Evolutionary conservation across 2,113 vertebrate genomes (phyloP), one percentile per base, ranked within the genome.

Genomic region (Protomyctophum bolini): DNA sequence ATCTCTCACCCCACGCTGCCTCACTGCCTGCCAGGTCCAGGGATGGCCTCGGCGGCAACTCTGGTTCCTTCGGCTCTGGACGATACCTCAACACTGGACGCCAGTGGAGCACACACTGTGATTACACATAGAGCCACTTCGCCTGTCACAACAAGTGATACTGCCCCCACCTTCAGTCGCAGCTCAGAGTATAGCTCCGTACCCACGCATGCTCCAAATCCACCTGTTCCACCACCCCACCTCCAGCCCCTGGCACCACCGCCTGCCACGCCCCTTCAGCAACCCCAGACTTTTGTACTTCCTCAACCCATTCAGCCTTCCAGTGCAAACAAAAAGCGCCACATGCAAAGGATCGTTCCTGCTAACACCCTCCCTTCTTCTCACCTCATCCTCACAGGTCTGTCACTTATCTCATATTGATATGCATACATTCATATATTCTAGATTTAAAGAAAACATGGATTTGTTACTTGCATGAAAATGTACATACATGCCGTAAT

Each of bases 91-190:
- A 56, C 64, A 1, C 50, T 88, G 75, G 79, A 80, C 48, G 93
- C 91, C n/a, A 79, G 88, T 0, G 84, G 87, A 0, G 54, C 81
- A 0, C 46, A 72, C 4, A 85, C 93, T 0, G 94, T 95, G 69
- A 95, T 93, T 71, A 96, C 95, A 4, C 95, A 96, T 90, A 94
- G 94, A 0, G 92, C 95, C n/a, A 93, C 96, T 0, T 89, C 96
- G 9, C 87, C 93, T 0, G 85, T 94, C 62, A 94, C 94, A 0
- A 63, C 71, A 46, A 75, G 67, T 3, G 86, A 93, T 8, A 87
- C 94, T 0, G 92, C 95, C 83, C 91, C 94, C 80, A 93, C 93
- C 84, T 94, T 96, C 83, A 95, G 93, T 88, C 95, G 95, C 72
- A 90, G 88, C 83, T 92, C 93, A 64, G 91, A 91, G 41, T 93